Percentiles rank a stretch among this genome's conserved stretches.
These are phyloP conservation scores for Trididemnum clinides DNA, from an alignment of 23 tunicate genomes.

Conservation along the genomic window DNA sequence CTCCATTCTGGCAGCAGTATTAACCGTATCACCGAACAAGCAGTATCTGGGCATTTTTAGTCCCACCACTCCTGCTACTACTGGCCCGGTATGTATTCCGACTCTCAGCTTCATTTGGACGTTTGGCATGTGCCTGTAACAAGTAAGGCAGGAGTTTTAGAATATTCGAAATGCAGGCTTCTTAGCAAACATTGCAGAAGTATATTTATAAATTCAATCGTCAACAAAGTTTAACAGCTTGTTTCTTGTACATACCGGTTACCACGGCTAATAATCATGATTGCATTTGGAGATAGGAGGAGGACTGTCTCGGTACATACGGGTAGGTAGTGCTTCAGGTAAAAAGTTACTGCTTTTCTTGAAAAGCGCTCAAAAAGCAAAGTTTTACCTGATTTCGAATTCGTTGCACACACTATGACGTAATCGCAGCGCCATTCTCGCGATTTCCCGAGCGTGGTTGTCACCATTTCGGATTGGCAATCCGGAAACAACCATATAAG, in stretches of 20 bases:
- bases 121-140: conserved; percentile 73
- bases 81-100: conserved; percentile 95
- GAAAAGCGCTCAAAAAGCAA: no score
- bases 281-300: no score
- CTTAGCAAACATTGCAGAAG: no score
- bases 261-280: no score
- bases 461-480: conserved; percentile 77
- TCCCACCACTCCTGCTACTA: conserved; percentile 99
- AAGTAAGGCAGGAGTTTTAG: no score
- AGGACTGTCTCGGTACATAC: no score
- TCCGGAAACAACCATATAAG: conserved; percentile 95
- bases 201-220: no score
- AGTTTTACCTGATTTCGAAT: conserved; percentile 67
- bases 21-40: conserved; percentile 97
- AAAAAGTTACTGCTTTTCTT: no score
- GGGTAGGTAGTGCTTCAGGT: no score
- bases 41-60: conserved; percentile 97
- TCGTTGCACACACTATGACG: conserved; percentile 57
- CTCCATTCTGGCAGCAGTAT: conserved; percentile 98
- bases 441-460: conserved; percentile 82
- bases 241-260: no score
- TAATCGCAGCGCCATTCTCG: conserved; percentile 77
- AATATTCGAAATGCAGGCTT: no score
- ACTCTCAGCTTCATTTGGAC: conserved; percentile 64
- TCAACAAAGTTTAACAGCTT: no score